phyloP scores from a whole-genome alignment of 2,797 vertebrate genomes.

The Darevskia nairensis region DNA sequence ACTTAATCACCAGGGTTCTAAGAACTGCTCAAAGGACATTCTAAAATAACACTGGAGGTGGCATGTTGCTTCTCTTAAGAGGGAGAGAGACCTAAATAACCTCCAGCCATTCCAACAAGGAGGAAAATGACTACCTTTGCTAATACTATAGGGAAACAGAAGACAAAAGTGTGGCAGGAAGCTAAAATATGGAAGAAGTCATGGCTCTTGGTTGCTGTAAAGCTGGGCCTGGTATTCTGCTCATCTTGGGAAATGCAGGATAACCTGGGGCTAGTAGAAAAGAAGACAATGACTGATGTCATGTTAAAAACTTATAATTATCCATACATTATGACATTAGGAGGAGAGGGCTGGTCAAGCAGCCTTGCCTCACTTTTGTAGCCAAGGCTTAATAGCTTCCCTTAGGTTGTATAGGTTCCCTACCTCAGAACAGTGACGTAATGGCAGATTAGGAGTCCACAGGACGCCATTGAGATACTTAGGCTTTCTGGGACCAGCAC shows the following conservation, averaged over 20 bases:
- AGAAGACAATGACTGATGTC: neutral
- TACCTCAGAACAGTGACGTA: conserved; percentile 37
- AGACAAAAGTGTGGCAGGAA: neutral
- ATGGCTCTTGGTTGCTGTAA: neutral
- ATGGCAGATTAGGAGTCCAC: conserved; percentile 59
- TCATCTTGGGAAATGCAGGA: neutral
- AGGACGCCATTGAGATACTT: conserved; percentile 46
- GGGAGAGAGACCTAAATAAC: neutral
- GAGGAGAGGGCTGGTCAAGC: neutral
- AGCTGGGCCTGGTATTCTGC: neutral
- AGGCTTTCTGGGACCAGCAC: conserved; percentile 25
- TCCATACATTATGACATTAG: neutral
- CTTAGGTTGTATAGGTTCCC: conserved; percentile 26
- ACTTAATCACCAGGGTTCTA: neutral
- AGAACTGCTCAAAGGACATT: neutral
- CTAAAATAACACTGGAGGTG: neutral
- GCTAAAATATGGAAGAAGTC: neutral
- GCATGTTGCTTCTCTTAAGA: neutral
- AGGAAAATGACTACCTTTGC: neutral
- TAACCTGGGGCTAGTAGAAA: neutral
- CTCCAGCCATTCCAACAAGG: neutral
- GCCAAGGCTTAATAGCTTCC: conserved; percentile 4
- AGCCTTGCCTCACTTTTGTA: conserved; percentile 4
- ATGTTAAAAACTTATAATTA: conserved; percentile 50
- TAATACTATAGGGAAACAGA: neutral